Evolutionary conservation across 2,888 invertebrate species (phyloP).

Genomic region (Pachydiplax longipennis): DNA sequence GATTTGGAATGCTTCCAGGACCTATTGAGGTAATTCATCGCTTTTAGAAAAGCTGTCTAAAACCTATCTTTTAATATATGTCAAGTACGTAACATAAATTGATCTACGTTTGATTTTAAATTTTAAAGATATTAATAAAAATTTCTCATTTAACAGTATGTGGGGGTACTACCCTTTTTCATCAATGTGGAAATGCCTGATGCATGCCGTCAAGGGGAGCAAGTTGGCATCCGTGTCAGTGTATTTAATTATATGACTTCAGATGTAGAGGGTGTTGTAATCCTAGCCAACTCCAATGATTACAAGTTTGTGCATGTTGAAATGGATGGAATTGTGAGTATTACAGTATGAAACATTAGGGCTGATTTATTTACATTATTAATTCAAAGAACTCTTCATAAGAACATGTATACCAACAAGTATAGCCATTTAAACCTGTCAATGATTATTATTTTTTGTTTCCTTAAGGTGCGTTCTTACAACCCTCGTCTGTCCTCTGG

Average conservation of each 20-base stretch:
- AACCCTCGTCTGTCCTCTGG: slow-evolving; percentile 90
- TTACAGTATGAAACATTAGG: neutral
- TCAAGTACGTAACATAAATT: neutral
- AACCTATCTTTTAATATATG: neutral
- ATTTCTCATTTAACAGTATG: slow-evolving; percentile 68
- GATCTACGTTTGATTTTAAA: neutral
- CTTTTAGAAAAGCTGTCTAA: slow-evolving; percentile 3
- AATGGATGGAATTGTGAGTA: slow-evolving; percentile 77
- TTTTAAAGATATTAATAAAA: neutral
- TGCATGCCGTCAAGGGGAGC: slow-evolving; percentile 86
- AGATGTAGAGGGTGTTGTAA: slow-evolving; percentile 85
- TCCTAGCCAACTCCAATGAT: slow-evolving; percentile 82
- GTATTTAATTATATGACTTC: slow-evolving; percentile 93
- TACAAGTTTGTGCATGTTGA: slow-evolving; percentile 94
- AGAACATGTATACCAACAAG: neutral
- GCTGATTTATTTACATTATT: neutral
- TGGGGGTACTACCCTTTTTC: slow-evolving; percentile 91
- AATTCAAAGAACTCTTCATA: neutral
- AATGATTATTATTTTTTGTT: neutral
- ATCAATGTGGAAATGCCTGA: slow-evolving; percentile 93
- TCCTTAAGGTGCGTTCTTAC: slow-evolving; percentile 73
- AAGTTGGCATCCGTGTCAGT: slow-evolving; percentile 88
- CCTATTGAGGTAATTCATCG: slow-evolving; percentile 71
- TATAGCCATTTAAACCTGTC: neutral
- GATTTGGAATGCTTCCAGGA: slow-evolving; percentile 84